phyloP scores from a whole-genome alignment of 2,797 vertebrate genomes.

The Mormyrus proboscirostris region DNA sequence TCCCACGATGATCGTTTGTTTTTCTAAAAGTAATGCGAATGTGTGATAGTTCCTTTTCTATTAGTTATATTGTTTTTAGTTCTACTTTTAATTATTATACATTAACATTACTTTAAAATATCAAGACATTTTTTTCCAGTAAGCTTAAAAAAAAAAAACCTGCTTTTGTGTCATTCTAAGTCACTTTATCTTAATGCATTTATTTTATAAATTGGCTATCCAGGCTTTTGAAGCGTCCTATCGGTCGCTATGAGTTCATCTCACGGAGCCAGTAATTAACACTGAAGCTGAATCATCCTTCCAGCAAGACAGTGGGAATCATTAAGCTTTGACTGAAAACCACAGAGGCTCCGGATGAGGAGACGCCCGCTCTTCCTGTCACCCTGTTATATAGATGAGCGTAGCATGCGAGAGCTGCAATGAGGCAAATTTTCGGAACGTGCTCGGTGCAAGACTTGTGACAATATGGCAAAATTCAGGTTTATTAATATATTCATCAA shows the following conservation, averaged over 20 bases:
- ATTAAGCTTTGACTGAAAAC: background rate
- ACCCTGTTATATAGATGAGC: background rate
- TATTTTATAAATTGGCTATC: background rate
- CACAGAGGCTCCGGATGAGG: background rate
- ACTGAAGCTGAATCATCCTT: background rate
- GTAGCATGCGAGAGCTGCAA: background rate
- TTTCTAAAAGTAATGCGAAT: background rate
- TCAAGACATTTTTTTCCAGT: background rate
- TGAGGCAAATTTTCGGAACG: background rate
- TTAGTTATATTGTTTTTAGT: background rate
- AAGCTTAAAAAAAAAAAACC: background rate
- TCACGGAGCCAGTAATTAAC: background rate
- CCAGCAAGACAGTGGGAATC: background rate
- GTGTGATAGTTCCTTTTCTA: background rate
- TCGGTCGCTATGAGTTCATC: background rate
- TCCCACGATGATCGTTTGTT: background rate
- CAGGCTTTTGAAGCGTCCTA: background rate
- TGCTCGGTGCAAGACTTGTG: background rate
- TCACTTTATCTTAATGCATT: background rate
- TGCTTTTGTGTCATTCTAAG: background rate
- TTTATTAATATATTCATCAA: constrained; percentile 2
- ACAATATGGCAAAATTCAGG: background rate
- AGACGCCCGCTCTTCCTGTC: background rate
- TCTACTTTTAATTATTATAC: background rate
- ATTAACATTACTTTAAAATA: background rate